Percentiles rank a stretch among this genome's conserved stretches.
Evolutionary conservation across 1,140 invertebrate genomes (phyloP).

Genomic region (Phymastichus coffea): DNA sequence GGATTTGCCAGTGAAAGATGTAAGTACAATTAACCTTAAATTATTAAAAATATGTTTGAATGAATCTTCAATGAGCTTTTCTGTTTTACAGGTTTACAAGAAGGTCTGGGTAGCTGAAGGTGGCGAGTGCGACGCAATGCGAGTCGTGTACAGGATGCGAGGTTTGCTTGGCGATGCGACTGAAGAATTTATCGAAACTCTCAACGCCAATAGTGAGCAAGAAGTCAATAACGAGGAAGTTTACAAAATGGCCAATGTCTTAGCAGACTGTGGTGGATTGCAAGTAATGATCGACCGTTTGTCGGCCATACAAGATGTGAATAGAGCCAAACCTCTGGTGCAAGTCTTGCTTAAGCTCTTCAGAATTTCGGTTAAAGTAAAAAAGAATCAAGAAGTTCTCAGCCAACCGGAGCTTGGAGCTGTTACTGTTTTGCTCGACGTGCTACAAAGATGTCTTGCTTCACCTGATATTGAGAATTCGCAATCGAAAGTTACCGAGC

Average conservation of each 20-base stretch:
- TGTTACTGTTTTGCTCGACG: constrained; percentile 68
- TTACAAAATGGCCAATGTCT: constrained; percentile 75
- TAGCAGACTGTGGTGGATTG: constrained; percentile 84
- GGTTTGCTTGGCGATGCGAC: constrained; percentile 96
- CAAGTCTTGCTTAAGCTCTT: constrained; percentile 85
- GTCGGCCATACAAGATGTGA: constrained; percentile 68
- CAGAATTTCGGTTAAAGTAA: constrained; percentile 78
- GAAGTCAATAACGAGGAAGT: constrained; percentile 93
- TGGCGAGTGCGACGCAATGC: constrained; percentile 89
- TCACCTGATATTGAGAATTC: constrained; percentile 64
- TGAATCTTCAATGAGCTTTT: constrained; percentile 6
- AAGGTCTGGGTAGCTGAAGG: constrained; percentile 85
- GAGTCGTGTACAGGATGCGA: constrained; percentile 98
- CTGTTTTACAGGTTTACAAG: constrained; percentile 62
- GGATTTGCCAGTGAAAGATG: constrained; percentile 93
- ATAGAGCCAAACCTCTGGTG: constrained; percentile 74
- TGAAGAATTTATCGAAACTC: constrained; percentile 95
- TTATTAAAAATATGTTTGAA: constrained; percentile 1
- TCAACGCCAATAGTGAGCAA: constrained; percentile 86
- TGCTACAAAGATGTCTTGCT: constrained; percentile 67
- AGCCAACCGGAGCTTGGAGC: constrained; percentile 69
- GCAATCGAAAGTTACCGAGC: constrained; percentile 76
- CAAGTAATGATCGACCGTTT: constrained; percentile 63
- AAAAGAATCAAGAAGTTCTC: constrained; percentile 69
- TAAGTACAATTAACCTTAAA: constrained; percentile 42